These are phyloP conservation scores for Rana temporaria DNA, from an alignment of 2,113 vertebrate species.

Conservation along the genomic window DNA sequence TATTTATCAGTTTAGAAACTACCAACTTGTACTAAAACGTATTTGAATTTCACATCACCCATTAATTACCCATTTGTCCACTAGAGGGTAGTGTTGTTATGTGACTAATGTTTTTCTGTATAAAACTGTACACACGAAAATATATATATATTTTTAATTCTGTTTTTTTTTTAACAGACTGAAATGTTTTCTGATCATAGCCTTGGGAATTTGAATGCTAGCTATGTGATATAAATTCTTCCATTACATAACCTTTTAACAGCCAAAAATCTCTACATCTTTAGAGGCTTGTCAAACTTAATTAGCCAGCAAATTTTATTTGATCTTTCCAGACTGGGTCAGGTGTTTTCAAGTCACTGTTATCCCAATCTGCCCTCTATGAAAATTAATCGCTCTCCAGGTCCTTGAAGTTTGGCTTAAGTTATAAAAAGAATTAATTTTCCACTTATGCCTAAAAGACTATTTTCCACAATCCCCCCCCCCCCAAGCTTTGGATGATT, in stretches of 20 bases:
- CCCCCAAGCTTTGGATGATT: too few relatives aligned
- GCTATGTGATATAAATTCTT: constrained; percentile 19
- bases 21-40: neutral
- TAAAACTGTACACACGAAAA: neutral
- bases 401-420: constrained; percentile 32
- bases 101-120: neutral
- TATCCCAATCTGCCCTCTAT: constrained; percentile 25
- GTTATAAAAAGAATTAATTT: constrained; percentile 1
- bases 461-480: too few relatives aligned
- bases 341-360: neutral
- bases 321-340: constrained; percentile 28
- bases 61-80: neutral
- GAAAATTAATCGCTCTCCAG: neutral
- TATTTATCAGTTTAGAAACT: too few relatives aligned
- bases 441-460: neutral
- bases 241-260: constrained; percentile 43
- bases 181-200: constrained; percentile 26
- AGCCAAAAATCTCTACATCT: constrained; percentile 4
- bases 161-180: neutral
- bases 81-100: constrained; percentile 14
- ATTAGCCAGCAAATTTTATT: constrained; percentile 32
- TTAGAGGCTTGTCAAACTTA: constrained; percentile 36
- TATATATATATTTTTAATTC: neutral
- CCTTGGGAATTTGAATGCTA: neutral
- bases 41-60: too few relatives aligned